Percentiles rank a stretch among this genome's conserved stretches.
Conservation (phyloP, 2,797 vertebrate genomes). For the Ispidina lecontei region DNA sequence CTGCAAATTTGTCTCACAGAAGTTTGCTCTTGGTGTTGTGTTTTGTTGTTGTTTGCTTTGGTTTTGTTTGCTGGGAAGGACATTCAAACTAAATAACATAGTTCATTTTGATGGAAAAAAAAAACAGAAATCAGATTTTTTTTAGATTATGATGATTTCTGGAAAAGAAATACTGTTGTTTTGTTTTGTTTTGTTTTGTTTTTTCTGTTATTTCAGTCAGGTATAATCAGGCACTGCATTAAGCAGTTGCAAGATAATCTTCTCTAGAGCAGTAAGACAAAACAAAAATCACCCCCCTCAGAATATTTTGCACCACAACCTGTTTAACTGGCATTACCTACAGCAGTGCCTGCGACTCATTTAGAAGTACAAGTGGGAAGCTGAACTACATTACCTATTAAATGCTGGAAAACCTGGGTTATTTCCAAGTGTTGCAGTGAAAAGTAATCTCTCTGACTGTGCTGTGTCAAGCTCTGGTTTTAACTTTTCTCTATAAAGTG, state of each 20-base stretch:
- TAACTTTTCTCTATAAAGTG: neutral
- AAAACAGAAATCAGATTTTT: neutral
- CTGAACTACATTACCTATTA: neutral
- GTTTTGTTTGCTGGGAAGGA: neutral
- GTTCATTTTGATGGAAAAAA: neutral
- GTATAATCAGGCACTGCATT: neutral
- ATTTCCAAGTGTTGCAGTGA: neutral
- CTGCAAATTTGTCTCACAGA: neutral
- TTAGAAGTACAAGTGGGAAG: neutral
- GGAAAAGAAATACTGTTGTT: neutral
- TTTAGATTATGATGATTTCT: neutral
- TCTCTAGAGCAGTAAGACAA: neutral
- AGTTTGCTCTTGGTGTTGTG: too few relatives aligned
- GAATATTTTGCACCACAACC: neutral
- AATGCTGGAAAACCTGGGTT: neutral
- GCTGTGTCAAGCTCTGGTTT: neutral
- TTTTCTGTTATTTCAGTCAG: neutral
- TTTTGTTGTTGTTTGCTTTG: too few relatives aligned
- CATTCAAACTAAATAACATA: neutral
- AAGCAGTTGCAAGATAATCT: neutral
- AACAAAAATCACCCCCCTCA: neutral
- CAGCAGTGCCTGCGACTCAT: neutral
- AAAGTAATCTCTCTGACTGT: neutral
- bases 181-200: neutral
- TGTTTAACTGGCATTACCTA: neutral